Evolutionary conservation across 2,888 invertebrate genomes (phyloP).

Genomic region (Harpagoxenus sublaevis): DNA sequence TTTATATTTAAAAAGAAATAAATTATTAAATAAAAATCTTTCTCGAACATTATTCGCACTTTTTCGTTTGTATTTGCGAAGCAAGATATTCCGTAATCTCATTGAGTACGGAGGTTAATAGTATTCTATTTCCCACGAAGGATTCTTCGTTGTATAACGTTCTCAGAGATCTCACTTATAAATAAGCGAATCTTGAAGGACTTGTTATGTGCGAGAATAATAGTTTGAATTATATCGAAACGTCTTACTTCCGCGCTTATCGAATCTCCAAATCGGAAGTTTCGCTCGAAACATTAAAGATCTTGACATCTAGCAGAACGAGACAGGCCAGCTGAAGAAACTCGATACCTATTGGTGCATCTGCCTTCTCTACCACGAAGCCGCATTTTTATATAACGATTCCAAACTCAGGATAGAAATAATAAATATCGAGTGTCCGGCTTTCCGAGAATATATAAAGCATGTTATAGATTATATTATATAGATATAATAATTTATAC

Average conservation of each 20-base stretch:
- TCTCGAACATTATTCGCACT: background rate
- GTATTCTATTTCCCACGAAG: constrained; percentile 61
- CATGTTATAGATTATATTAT: background rate
- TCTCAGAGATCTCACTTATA: constrained; percentile 50
- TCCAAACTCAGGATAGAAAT: background rate
- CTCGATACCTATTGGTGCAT: constrained; percentile 24
- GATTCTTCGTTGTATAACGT: constrained; percentile 59
- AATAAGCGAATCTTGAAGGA: constrained; percentile 64
- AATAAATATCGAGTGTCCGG: constrained; percentile 11
- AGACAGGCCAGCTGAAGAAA: constrained; percentile 22
- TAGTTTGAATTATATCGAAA: constrained; percentile 67
- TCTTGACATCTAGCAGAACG: constrained; percentile 19
- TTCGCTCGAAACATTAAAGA: constrained; percentile 56
- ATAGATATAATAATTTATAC: background rate
- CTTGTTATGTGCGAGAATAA: constrained; percentile 52
- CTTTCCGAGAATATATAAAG: background rate
- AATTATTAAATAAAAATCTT: background rate
- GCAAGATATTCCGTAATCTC: constrained; percentile 15
- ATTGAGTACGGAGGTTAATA: constrained; percentile 39
- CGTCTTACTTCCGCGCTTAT: constrained; percentile 73
- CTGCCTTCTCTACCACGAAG: background rate
- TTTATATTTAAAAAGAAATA: background rate
- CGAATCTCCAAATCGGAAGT: constrained; percentile 73
- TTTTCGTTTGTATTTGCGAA: background rate
- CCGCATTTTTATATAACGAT: background rate